Conservation (phyloP, 2,888 invertebrate species). For the Xylota segnis region DNA sequence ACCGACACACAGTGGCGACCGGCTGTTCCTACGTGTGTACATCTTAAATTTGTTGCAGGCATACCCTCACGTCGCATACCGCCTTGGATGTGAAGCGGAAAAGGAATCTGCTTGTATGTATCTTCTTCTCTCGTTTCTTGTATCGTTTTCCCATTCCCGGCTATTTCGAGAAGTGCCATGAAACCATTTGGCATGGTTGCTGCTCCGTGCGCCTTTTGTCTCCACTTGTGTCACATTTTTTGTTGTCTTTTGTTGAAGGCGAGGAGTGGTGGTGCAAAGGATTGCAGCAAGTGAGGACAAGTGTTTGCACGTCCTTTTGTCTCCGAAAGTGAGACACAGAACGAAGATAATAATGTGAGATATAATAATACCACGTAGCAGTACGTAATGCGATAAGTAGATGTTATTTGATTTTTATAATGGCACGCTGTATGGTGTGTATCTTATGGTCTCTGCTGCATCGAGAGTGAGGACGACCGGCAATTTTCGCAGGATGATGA, state of each 20-base stretch:
- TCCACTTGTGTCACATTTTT: conserved; percentile 49
- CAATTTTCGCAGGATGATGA: conserved; percentile 19
- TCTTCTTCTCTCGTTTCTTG: conserved; percentile 35
- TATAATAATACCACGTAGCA: conserved; percentile 76
- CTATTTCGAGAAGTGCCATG: conserved; percentile 26
- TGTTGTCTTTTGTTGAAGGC: conserved; percentile 17
- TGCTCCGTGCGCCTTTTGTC: conserved; percentile 53
- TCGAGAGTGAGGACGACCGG: conserved; percentile 2
- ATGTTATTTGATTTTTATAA: conserved; percentile 76
- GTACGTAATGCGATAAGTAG: conserved; percentile 76
- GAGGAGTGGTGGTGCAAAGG: conserved; percentile 58
- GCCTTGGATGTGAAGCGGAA: conserved; percentile 41
- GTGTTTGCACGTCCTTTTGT: conserved; percentile 74
- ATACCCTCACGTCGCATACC: conserved; percentile 26
- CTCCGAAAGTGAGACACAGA: conserved; percentile 17
- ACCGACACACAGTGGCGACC: conserved; percentile 6
- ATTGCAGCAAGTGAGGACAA: conserved; percentile 66
- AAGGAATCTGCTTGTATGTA: conserved; percentile 35
- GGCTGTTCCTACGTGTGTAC: conserved; percentile 52
- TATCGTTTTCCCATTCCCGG: conserved; percentile 51
- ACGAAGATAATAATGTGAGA: conserved; percentile 70
- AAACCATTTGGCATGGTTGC: conserved; percentile 66
- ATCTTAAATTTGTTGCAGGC: conserved; percentile 35
- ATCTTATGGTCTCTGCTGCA: background rate
- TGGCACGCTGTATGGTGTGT: conserved; percentile 34